These are phyloP conservation scores for Sphyrna mokarran DNA, from an alignment of 2,113 vertebrate genomes.

Conservation along the genomic window DNA sequence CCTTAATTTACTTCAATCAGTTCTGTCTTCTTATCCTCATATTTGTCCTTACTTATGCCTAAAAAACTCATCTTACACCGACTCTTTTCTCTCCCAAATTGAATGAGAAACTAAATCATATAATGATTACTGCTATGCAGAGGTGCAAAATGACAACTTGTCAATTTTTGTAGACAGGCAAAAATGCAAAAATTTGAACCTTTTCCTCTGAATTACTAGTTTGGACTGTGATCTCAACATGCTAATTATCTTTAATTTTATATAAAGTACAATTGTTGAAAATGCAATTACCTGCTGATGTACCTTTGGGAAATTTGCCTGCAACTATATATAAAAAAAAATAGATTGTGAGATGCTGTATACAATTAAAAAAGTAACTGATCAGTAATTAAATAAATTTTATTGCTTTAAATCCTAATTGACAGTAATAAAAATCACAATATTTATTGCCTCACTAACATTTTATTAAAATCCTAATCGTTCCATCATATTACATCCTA, in stretches of 20 bases:
- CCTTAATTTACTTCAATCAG: too few relatives aligned
- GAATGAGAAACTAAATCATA: too few relatives aligned
- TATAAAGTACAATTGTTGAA: neutral
- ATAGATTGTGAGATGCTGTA: neutral
- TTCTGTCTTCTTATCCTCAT: too few relatives aligned
- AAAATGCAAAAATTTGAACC: neutral
- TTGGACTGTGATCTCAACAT: neutral
- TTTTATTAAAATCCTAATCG: neutral
- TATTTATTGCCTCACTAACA: neutral
- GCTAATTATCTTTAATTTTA: neutral
- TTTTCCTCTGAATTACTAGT: neutral
- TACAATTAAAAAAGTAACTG: neutral
- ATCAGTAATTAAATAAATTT: neutral
- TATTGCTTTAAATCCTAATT: neutral
- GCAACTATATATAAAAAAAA: slow-evolving; percentile 15
- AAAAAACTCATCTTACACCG: too few relatives aligned
- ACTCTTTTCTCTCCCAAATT: too few relatives aligned
- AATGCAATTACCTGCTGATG: slow-evolving; percentile 32
- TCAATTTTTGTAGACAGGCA: neutral
- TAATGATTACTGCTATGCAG: too few relatives aligned
- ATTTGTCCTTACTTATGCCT: too few relatives aligned
- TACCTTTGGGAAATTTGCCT: slow-evolving; percentile 30
- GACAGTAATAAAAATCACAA: neutral
- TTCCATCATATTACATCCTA: neutral
- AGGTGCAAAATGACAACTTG: neutral